Evolutionary conservation across 2,113 vertebrate species (phyloP).

Genomic region (Chlamydotis undulata): DNA sequence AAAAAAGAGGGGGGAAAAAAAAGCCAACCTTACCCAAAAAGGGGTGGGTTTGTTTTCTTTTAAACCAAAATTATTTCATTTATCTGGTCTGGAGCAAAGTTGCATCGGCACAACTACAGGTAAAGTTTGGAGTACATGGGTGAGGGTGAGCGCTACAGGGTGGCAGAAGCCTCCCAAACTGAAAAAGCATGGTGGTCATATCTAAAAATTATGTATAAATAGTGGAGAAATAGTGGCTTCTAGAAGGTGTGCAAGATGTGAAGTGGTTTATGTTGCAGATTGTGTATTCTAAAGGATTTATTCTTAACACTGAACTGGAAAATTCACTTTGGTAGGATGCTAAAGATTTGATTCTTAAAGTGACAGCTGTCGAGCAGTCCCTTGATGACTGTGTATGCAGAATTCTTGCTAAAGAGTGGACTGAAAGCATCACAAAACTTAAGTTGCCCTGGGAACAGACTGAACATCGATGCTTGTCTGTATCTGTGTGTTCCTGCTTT

Average conservation of each 20-base stretch:
- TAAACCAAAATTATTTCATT: slow-evolving; percentile 1
- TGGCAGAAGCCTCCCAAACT: not conserved
- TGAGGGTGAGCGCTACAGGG: not conserved
- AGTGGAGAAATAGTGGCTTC: not conserved
- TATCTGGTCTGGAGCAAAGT: not conserved
- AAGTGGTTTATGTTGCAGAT: not conserved
- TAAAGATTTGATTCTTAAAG: not conserved
- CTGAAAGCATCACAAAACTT: not conserved
- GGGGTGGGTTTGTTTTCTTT: slow-evolving; percentile 9
- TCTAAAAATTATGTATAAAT: not conserved
- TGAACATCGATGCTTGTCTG: not conserved
- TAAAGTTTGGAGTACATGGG: not conserved
- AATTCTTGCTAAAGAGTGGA: not conserved
- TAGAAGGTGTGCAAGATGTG: not conserved
- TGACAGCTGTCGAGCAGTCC: not conserved
- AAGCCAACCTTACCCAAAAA: not conserved
- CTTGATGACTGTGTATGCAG: not conserved
- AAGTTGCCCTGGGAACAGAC: not conserved
- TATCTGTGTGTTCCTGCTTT: not conserved
- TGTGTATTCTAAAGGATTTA: not conserved
- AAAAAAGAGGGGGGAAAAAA: not conserved
- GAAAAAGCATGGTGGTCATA: not conserved
- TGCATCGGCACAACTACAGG: not conserved
- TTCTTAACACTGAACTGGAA: not conserved
- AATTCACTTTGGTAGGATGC: not conserved